phyloP scores from a whole-genome alignment of 2,888 invertebrate genomes.

The Temnothorax ravouxi region DNA sequence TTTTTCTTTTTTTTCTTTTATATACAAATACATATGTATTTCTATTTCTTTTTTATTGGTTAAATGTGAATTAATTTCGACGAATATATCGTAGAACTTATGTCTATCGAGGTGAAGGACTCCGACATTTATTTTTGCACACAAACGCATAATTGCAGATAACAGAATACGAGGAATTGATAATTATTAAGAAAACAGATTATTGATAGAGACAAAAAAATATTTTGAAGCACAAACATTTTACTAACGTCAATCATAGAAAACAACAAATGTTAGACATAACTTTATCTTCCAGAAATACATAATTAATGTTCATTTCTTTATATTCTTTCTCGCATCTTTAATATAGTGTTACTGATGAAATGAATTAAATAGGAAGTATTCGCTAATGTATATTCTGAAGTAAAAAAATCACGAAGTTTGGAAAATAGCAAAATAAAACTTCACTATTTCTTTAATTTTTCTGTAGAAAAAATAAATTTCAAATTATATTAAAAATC shows the following conservation, averaged over 20 bases:
- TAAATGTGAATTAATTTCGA: constrained; percentile 1
- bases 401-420: background rate
- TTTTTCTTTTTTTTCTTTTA: background rate
- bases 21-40: background rate
- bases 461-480: background rate
- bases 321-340: background rate
- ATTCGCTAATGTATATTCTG: background rate
- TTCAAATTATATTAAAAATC: background rate
- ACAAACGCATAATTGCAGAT: background rate
- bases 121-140: constrained; percentile 7
- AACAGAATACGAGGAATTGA: constrained; percentile 33
- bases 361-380: background rate
- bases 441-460: background rate
- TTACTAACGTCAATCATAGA: background rate
- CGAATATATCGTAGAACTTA: background rate
- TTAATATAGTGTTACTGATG: no score
- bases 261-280: background rate
- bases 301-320: background rate
- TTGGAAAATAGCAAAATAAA: background rate
- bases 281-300: background rate
- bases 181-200: constrained; percentile 24
- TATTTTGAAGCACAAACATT: background rate
- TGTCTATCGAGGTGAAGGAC: constrained; percentile 22
- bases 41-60: background rate
- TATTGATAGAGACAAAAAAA: background rate